These are phyloP conservation scores for Colostygia pectinataria DNA, from an alignment of 2,888 invertebrate species.

Conservation along the genomic window DNA sequence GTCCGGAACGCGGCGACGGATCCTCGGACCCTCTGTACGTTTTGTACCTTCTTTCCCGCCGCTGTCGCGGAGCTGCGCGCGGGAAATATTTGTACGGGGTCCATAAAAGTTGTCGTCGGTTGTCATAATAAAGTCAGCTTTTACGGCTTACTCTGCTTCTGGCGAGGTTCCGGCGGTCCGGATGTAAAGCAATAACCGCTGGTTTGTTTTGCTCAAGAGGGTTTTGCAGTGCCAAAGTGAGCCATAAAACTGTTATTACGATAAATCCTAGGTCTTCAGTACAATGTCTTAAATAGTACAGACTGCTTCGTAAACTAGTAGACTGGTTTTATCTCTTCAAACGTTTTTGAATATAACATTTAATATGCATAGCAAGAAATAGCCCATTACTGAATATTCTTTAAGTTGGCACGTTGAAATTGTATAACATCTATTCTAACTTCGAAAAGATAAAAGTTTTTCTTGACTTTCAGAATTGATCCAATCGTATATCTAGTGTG, in stretches of 20 bases:
- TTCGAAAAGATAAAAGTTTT: slow-evolving; percentile 60
- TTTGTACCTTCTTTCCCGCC: slow-evolving; percentile 37
- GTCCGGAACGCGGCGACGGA: slow-evolving; percentile 42
- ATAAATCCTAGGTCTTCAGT: slow-evolving; percentile 71
- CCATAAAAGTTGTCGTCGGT: slow-evolving; percentile 44
- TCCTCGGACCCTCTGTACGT: slow-evolving; percentile 32
- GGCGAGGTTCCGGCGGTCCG: slow-evolving; percentile 49
- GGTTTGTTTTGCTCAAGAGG: slow-evolving; percentile 74
- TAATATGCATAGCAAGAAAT: slow-evolving; percentile 67
- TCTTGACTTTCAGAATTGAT: slow-evolving; percentile 58
- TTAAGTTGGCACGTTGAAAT: slow-evolving; percentile 57
- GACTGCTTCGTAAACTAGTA: slow-evolving; percentile 79
- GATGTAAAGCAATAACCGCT: slow-evolving; percentile 54
- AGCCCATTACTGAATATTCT: slow-evolving; percentile 62
- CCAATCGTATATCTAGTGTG: slow-evolving; percentile 38
- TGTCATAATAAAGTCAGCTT: slow-evolving; percentile 64
- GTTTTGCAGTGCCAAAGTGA: slow-evolving; percentile 79
- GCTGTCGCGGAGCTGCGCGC: slow-evolving; percentile 39
- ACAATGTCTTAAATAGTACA: slow-evolving; percentile 74
- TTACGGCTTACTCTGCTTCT: slow-evolving; percentile 81
- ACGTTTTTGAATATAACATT: slow-evolving; percentile 64
- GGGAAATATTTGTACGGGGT: slow-evolving; percentile 45
- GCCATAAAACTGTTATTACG: slow-evolving; percentile 74
- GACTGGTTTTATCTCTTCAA: slow-evolving; percentile 78
- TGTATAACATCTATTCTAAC: slow-evolving; percentile 49